A percentile compares a stretch with the other conserved stretches of the same genome.
phyloP scores from a whole-genome alignment of 2,797 vertebrate genomes.

The Meriones psammophilus region DNA sequence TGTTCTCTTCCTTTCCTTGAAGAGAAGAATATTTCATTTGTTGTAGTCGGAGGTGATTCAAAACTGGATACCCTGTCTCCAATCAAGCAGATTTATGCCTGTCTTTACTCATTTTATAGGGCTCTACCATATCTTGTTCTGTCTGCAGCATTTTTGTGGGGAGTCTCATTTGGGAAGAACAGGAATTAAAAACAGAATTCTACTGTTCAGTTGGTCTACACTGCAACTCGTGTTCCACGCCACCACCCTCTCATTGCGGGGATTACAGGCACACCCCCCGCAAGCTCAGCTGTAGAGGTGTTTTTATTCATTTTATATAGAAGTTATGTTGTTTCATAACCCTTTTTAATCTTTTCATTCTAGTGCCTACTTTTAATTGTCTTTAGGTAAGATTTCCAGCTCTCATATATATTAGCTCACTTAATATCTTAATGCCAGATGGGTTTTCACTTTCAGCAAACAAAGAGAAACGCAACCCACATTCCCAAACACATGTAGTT shows the following conservation, averaged over 20 bases:
- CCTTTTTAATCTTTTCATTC: constrained; percentile 31
- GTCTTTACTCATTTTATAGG: background rate
- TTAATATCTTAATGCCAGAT: constrained; percentile 71
- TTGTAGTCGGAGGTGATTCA: background rate
- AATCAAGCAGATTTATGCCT: accelerated
- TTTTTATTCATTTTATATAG: constrained; percentile 31
- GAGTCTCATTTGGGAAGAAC: background rate
- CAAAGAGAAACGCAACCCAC: constrained; percentile 69
- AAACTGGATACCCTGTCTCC: background rate
- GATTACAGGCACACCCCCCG: background rate
- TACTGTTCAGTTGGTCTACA: background rate
- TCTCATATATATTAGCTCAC: constrained; percentile 58
- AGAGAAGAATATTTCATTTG: background rate
- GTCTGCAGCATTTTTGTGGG: background rate
- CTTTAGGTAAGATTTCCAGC: constrained; percentile 65
- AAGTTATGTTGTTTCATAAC: constrained; percentile 22
- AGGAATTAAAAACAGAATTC: background rate
- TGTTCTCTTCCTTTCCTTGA: constrained; percentile 25
- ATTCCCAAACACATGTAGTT: constrained; percentile 72
- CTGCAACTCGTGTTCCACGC: background rate
- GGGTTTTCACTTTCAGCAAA: constrained; percentile 66
- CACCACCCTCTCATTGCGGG: background rate
- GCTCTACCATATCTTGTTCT: background rate
- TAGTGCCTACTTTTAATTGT: constrained; percentile 63
- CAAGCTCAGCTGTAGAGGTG: background rate